Conservation (phyloP, 2,797 vertebrate species). For the Salarias fasciatus region DNA sequence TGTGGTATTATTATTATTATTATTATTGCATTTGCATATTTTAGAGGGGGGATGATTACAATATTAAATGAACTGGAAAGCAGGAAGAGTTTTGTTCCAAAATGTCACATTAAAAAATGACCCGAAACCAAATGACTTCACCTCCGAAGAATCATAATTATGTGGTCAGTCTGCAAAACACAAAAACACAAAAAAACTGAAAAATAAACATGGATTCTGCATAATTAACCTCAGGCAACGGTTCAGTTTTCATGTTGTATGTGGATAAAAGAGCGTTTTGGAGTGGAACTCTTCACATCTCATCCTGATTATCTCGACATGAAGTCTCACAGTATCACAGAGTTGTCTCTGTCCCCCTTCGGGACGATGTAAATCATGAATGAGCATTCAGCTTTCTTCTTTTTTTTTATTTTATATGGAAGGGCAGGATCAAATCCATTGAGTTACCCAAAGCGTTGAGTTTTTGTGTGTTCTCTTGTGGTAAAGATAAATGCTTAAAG, state of each 20-base stretch:
- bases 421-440: slow-evolving; percentile 62
- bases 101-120: slow-evolving; percentile 17
- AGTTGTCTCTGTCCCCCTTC: slow-evolving; percentile 67
- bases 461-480: slow-evolving; percentile 77
- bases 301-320: slow-evolving; percentile 54
- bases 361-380: slow-evolving; percentile 73
- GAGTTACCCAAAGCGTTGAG: slow-evolving; percentile 71
- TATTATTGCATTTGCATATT: slow-evolving; percentile 22
- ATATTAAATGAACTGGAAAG: slow-evolving; percentile 41
- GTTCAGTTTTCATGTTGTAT: slow-evolving; percentile 55
- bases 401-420: slow-evolving; percentile 72
- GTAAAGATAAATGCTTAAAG: slow-evolving; percentile 74
- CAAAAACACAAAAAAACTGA: no score
- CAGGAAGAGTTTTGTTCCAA: slow-evolving; percentile 55
- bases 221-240: slow-evolving; percentile 70
- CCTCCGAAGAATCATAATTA: slow-evolving; percentile 34
- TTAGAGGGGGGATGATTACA: slow-evolving; percentile 20
- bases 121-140: slow-evolving; percentile 30
- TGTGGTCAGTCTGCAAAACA: slow-evolving; percentile 24
- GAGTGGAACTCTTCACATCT: slow-evolving; percentile 56
- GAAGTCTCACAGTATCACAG: slow-evolving; percentile 52
- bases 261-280: slow-evolving; percentile 45
- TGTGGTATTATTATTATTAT: slow-evolving; percentile 30
- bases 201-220: no score
- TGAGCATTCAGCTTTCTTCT: slow-evolving; percentile 65